Base-by-base conservation (phyloP, 2,797 vertebrate species). In the Falco columbarius region DNA sequence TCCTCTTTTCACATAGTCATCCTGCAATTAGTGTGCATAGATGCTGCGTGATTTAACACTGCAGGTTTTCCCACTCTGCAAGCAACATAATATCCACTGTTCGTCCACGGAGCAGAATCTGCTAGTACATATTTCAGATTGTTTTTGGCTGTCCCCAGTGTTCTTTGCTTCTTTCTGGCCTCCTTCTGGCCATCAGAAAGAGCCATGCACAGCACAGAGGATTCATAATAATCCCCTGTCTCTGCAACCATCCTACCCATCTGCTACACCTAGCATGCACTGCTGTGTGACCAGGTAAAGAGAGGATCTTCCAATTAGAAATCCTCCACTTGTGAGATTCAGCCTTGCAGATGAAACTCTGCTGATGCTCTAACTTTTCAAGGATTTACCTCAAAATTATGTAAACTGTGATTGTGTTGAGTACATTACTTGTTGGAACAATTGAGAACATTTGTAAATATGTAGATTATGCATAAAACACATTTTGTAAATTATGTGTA, bases 321-420 rank as follows among this genome's bases (percentile, higher is more conserved):
- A 70, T 90, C 14, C 34, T 81, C 14, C 29, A 5, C 29, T 73
- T 46, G 10, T 23, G 52, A 85, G 47, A 49, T 92, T 90, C 75
- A 76, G 62, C 65, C 77, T 90, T 84, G 9, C 40, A 61, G 68
- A 58, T 89, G 65, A 90, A 94, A 75, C 75, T 84, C 79, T 92
- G 92, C 88, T 68, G 14, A 74, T 80, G 79, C 84, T 94, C 71
- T 72, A 66, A 93, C 79, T 93, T 93, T 81, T 94, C 93, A 96
- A 95, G 86, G 93, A 75, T 98, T 98, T 98, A 98, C 98, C 98
- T 98, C 97, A 97, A 92, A 98, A 96, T 96, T 84, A 94, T 89
- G 88, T 97, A 85, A 98, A 97, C 97, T 98, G 97, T 98, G 98
- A 97, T 96, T 97, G 90, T 95, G 86, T 97, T 97, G 95, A 95